Conservation (phyloP, 2,797 vertebrate genomes). For the Buphagus erythrorhynchus region DNA sequence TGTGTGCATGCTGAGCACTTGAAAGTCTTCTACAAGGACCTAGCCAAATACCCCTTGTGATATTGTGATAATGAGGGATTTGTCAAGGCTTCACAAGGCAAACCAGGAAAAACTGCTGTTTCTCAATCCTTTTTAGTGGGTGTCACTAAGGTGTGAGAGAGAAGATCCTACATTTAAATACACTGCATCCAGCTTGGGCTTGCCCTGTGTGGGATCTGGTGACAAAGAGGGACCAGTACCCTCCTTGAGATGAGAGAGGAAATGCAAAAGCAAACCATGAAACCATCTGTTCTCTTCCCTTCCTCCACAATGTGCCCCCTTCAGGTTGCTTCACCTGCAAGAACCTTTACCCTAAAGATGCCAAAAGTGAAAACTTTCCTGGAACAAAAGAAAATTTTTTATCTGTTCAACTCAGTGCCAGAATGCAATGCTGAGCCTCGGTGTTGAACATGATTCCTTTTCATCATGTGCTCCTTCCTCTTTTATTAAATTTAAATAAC, state of each 20-base stretch:
- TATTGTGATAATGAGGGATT: not conserved
- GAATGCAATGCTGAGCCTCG: not conserved
- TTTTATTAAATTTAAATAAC: not conserved
- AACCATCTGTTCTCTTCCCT: not conserved
- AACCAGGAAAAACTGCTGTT: not conserved
- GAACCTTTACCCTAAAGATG: not conserved
- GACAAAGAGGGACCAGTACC: not conserved
- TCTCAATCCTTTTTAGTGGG: not conserved
- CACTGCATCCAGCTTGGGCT: not conserved
- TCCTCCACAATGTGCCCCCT: not conserved
- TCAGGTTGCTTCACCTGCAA: not conserved
- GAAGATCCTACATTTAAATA: not conserved
- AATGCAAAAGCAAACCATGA: not conserved
- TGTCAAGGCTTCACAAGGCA: not conserved
- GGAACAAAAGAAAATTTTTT: not conserved
- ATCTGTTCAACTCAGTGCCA: rapidly evolving
- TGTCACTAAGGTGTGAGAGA: not conserved
- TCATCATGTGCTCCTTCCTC: not conserved
- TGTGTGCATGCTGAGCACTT: rapidly evolving
- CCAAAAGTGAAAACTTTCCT: not conserved
- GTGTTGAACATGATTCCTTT: not conserved
- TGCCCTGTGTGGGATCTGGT: rapidly evolving
- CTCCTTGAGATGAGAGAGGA: not conserved
- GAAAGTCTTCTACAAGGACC: not conserved
- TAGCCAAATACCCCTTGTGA: not conserved